Conservation (phyloP, 2,797 vertebrate species). For the Sus cebifrons region DNA sequence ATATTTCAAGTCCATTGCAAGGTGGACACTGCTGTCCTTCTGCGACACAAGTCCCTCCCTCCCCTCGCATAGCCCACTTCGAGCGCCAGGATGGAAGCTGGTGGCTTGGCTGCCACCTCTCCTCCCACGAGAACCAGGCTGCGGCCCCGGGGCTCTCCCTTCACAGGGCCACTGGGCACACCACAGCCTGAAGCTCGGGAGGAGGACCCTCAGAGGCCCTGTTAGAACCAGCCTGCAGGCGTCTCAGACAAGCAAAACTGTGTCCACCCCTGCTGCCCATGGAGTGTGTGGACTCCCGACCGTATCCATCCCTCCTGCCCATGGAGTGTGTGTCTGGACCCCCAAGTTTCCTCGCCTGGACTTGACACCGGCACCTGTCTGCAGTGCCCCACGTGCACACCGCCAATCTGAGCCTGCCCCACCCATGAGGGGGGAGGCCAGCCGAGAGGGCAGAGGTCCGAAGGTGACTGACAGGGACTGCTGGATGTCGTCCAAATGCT, state of each 20-base stretch:
- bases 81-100: background rate
- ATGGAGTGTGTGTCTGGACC: background rate
- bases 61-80: background rate
- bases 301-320: background rate
- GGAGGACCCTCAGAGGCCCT: background rate
- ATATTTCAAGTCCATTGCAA: background rate
- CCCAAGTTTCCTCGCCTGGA: background rate
- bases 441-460: background rate
- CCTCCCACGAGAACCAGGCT: background rate
- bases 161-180: background rate
- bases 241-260: background rate
- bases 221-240: background rate
- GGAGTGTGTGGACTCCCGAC: background rate
- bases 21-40: background rate
- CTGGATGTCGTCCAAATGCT: background rate
- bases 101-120: background rate
- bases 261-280: background rate
- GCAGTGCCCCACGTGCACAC: background rate
- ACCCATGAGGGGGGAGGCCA: fast-evolving
- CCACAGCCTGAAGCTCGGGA: background rate
- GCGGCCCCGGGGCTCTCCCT: background rate
- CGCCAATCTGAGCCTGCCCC: background rate
- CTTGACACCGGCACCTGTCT: background rate
- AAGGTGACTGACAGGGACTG: background rate
- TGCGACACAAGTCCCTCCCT: background rate